These are phyloP conservation scores for Sarcophaga rosellei DNA, from an alignment of 2,888 invertebrate species.

Conservation along the genomic window DNA sequence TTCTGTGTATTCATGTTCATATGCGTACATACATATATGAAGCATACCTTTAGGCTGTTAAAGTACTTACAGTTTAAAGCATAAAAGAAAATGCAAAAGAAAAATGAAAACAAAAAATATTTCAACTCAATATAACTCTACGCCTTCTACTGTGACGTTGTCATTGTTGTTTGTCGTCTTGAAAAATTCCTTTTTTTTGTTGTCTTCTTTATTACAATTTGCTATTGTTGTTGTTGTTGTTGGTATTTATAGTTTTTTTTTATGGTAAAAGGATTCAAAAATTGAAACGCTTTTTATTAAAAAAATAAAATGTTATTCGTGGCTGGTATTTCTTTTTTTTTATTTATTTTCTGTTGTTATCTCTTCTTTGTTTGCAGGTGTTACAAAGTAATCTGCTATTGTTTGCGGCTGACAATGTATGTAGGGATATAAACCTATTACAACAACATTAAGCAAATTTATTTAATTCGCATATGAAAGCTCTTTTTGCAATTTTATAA, in stretches of 20 bases:
- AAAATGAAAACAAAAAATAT: neutral
- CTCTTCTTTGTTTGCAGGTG: too few relatives aligned
- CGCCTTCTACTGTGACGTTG: neutral
- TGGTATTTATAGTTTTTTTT: neutral
- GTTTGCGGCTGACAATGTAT: too few relatives aligned
- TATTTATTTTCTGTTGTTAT: too few relatives aligned
- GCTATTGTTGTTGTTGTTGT: constrained; percentile 18
- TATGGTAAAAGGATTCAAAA: constrained; percentile 2
- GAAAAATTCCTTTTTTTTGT: neutral
- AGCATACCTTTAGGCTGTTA: constrained; percentile 49
- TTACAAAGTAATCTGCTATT: too few relatives aligned
- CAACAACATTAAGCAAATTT: too few relatives aligned
- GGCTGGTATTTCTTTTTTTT: too few relatives aligned
- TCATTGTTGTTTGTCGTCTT: neutral
- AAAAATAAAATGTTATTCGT: too few relatives aligned
- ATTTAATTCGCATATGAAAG: too few relatives aligned
- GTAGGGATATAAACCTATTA: too few relatives aligned
- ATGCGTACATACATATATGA: constrained; percentile 2
- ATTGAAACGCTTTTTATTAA: neutral
- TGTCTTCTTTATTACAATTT: constrained; percentile 31
- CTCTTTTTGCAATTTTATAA: too few relatives aligned
- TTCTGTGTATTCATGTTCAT: constrained; percentile 6
- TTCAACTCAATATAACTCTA: neutral
- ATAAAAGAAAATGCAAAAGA: too few relatives aligned
- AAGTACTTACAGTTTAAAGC: constrained; percentile 7